phyloP scores from a whole-genome alignment of 2,888 invertebrate genomes.

The Tetropium fuscum region DNA sequence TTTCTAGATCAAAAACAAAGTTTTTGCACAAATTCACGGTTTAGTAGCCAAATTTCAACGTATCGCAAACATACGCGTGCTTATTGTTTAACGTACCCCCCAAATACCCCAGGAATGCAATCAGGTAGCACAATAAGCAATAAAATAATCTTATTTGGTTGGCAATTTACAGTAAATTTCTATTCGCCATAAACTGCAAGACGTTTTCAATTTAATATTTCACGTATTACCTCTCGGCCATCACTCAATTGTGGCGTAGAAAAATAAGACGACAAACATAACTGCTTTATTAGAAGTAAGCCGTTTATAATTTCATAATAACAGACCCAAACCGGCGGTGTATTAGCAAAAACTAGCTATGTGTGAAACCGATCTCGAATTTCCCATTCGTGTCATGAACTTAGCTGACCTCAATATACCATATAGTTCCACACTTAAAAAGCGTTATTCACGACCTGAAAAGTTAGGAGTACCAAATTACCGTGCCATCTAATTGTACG shows the following conservation, averaged over 20 bases:
- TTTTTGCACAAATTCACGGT: too few relatives aligned
- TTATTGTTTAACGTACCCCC: too few relatives aligned
- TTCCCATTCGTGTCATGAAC: conserved; percentile 46
- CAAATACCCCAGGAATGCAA: too few relatives aligned
- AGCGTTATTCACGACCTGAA: conserved; percentile 53
- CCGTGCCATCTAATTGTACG: conserved; percentile 9
- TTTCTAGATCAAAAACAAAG: too few relatives aligned
- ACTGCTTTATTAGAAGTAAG: neutral
- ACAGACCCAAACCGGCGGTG: conserved; percentile 11
- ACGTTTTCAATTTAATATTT: conserved; percentile 8
- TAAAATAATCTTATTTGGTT: conserved; percentile 4
- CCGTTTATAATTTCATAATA: conserved; percentile 13
- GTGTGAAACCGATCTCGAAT: conserved; percentile 46
- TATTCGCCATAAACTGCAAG: neutral
- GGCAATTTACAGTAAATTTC: conserved; percentile 6
- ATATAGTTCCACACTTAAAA: conserved; percentile 51
- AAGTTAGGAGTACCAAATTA: conserved; percentile 32
- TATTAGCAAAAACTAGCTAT: conserved; percentile 30
- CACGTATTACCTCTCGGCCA: neutral
- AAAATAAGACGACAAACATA: neutral
- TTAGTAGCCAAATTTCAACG: too few relatives aligned
- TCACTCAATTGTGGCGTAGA: neutral
- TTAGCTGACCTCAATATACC: conserved; percentile 55
- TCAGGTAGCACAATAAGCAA: neutral
- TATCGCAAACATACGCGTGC: too few relatives aligned